Conservation (phyloP, 1,140 invertebrate genomes). For the Araneus ventricosus region DNA sequence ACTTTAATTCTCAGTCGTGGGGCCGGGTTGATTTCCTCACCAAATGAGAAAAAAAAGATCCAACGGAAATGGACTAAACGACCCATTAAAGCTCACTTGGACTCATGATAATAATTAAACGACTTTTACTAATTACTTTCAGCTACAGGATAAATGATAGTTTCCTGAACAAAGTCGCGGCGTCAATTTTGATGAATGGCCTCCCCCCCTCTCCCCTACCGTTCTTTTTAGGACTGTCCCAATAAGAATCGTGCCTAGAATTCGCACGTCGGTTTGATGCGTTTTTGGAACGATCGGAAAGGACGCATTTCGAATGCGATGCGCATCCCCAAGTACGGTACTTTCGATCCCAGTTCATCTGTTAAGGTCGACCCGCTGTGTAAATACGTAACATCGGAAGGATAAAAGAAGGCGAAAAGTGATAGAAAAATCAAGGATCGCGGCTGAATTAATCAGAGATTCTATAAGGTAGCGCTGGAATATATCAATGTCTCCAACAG, state of each 20-base stretch:
- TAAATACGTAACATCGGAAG: not conserved
- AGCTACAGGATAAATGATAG: constrained; percentile 50
- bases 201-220: not conserved
- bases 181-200: constrained; percentile 49
- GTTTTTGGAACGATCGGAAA: not conserved
- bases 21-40: not conserved
- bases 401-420: not conserved
- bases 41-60: not conserved
- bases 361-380: not conserved
- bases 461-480: not conserved
- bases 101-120: constrained; percentile 70
- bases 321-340: constrained; percentile 4
- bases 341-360: constrained; percentile 18
- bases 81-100: constrained; percentile 51
- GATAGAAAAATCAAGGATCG: not conserved
- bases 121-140: constrained; percentile 61
- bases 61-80: constrained; percentile 47
- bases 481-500: not conserved
- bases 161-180: constrained; percentile 57
- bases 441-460: not conserved
- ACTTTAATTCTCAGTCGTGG: not conserved
- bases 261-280: constrained; percentile 7
- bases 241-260: constrained; percentile 40
- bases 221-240: not conserved
- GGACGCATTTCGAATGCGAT: not conserved